phyloP scores from a whole-genome alignment of 2,113 vertebrate species.

The Grammomys surdaster region DNA sequence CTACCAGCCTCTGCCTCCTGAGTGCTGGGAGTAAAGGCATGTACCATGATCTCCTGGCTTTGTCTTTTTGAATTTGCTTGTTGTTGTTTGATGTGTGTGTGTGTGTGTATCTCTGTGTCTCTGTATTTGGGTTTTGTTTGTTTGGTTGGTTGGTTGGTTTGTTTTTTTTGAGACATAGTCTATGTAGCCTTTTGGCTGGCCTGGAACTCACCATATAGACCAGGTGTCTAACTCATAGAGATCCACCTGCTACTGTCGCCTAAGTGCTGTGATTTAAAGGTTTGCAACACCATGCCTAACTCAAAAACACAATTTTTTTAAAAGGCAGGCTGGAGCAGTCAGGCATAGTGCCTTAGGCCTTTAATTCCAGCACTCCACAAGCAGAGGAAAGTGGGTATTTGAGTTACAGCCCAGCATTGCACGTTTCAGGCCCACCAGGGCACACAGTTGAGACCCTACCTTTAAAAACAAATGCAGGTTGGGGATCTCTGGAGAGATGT shows the following conservation, averaged over 20 bases:
- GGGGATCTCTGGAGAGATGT: neutral
- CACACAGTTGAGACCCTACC: too few relatives aligned
- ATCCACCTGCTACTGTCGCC: neutral
- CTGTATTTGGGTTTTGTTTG: too few relatives aligned
- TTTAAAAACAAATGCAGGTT: neutral
- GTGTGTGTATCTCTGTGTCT: too few relatives aligned
- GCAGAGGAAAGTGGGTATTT: neutral
- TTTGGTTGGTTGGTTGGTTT: neutral
- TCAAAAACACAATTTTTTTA: neutral
- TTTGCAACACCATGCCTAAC: neutral
- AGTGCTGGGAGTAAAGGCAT: neutral
- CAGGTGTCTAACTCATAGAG: neutral
- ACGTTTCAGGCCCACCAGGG: neutral
- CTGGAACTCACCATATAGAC: neutral
- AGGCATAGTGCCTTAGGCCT: neutral
- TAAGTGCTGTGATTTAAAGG: neutral
- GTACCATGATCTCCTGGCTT: neutral
- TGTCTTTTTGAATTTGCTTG: neutral
- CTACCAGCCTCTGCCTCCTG: neutral
- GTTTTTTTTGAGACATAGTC: neutral
- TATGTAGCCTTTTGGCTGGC: neutral
- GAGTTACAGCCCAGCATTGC: neutral
- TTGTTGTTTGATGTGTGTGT: neutral
- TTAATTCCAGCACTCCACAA: neutral
- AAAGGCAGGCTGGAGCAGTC: neutral